Evolutionary conservation across 2,888 invertebrate genomes (phyloP), one percentile per base, ranked within the genome.

Genomic region (Folsomia candida): DNA sequence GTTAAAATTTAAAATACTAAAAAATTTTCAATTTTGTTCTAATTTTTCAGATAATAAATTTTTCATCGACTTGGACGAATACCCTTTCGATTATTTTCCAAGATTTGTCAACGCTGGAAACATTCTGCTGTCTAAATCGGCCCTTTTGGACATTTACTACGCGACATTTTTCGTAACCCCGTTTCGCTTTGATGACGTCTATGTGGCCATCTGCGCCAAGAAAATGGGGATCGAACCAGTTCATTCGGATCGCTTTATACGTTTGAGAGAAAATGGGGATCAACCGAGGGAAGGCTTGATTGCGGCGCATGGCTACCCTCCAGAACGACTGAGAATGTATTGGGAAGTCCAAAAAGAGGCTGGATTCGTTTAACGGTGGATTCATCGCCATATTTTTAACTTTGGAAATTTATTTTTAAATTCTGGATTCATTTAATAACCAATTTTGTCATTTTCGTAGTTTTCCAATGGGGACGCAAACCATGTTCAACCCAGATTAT

Each of bases 161-260:
- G 89, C 88, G 0, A 92, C 92, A 83, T 87, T 89, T 72, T 93
- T 89, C 80, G 91, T 92, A 0, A 89, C 92, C 81, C 89, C 91
- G 81, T 94, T 96, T 80, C 87, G 89, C 72, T 95, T 96, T 82
- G 96, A 97, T 83, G 96, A 97, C 82, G 88, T 97, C 73, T 95
- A 90, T 82, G 82, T 97, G 62, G 93, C 90, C 11, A 87, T 97
- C 69, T 87, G 94, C 20, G 93, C 95, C 0, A 88, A 90, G 78
- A 94, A 93, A 82, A 87, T 90, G 0, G 87, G 88, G 3, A 88
- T 96, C 22, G 86, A 87, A 62, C 90, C 91, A 1, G 87, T 87
- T 64, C 93, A 95, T 82, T 91, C 90, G 80, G 86, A 88, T 11
- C 86, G 90, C 67, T 92, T 95, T 83, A 92, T 96, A 83, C 86